Evolutionary conservation across 1,140 invertebrate genomes (phyloP).

Genomic region (Brachionus asplanchnoidis): DNA sequence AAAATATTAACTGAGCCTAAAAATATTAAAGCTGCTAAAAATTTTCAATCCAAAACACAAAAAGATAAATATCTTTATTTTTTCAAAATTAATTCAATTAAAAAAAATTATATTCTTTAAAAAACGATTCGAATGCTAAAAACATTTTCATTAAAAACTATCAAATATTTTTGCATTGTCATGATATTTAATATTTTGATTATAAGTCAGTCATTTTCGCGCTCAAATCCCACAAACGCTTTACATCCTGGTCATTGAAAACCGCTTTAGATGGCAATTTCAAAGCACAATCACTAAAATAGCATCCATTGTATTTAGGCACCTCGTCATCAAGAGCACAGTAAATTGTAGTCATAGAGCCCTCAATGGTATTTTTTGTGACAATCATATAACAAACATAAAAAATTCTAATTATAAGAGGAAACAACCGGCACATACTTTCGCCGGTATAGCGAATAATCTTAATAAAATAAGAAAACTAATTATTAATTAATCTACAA

Average conservation of each 20-base stretch:
- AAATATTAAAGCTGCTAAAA: too few relatives aligned
- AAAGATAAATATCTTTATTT: background rate
- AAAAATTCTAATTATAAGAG: background rate
- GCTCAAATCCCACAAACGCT: slow-evolving; percentile 11
- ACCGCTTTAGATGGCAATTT: background rate
- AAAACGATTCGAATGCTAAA: slow-evolving; percentile 1
- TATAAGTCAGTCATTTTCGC: background rate
- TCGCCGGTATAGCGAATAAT: slow-evolving; percentile 45
- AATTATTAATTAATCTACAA: background rate
- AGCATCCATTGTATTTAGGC: slow-evolving; percentile 64
- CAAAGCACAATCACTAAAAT: slow-evolving; percentile 44
- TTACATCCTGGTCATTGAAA: background rate
- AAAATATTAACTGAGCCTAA: too few relatives aligned
- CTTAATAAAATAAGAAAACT: slow-evolving; percentile 22
- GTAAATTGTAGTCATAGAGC: slow-evolving; percentile 57
- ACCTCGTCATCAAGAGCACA: slow-evolving; percentile 65
- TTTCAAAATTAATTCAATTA: background rate
- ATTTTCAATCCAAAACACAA: background rate
- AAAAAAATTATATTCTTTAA: background rate
- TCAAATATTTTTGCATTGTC: slow-evolving; percentile 9
- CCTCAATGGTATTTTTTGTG: slow-evolving; percentile 54
- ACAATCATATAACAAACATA: slow-evolving; percentile 48
- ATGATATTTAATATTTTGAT: background rate
- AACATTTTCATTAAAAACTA: background rate
- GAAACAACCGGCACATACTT: slow-evolving; percentile 8